Evolutionary conservation across 2,113 vertebrate species (phyloP), one percentile per base, ranked within the genome.

Genomic region (Oryzias woworae): DNA sequence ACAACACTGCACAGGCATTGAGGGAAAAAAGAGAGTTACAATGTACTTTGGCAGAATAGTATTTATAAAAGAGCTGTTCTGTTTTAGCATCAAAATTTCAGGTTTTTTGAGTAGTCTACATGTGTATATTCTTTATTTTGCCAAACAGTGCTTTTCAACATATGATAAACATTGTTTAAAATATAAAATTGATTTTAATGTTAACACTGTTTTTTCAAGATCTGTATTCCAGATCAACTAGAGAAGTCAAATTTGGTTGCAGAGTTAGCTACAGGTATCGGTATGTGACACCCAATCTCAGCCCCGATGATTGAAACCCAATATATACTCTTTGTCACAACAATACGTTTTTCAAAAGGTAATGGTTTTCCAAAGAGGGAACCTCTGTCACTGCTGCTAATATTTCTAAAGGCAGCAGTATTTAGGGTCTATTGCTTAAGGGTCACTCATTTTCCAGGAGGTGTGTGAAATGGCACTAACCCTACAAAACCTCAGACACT

Each of bases 401-500:
- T 53, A 62, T 50, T 36, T 59, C 31, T 28, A 82, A 75, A 75
- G 59, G 42, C 17, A 2, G 45, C 7, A 28, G 1, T 14, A 47
- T 75, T 26, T 26, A 64, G 60, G 48, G 18, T 77, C 73, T 74
- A 83, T 79, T 82, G 52, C 77, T 81, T 71, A 48, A 58, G 56
- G 78, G 79, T 81, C 80, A 70, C 53, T 88, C 47, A 80, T 87
- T 91, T 88, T 87, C 74, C 87, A 87, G 56, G 66, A 80, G 77
- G 64, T 60, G 70, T 88, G 90, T 83, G 83, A 91, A 90, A 90
- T 91, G 82, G 75, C 84, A 87, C 62, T 81, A 80, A 83, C 74
- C 72, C 68, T 77, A 75, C 66, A 81, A 86, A 87, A 82, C 71
- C 73, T 66, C 69, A 87, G 83, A 56, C 86, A 81, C 78, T 71